These are phyloP conservation scores for Neoaliturus tenellus DNA, from an alignment of 2,888 invertebrate species.

Conservation along the genomic window DNA sequence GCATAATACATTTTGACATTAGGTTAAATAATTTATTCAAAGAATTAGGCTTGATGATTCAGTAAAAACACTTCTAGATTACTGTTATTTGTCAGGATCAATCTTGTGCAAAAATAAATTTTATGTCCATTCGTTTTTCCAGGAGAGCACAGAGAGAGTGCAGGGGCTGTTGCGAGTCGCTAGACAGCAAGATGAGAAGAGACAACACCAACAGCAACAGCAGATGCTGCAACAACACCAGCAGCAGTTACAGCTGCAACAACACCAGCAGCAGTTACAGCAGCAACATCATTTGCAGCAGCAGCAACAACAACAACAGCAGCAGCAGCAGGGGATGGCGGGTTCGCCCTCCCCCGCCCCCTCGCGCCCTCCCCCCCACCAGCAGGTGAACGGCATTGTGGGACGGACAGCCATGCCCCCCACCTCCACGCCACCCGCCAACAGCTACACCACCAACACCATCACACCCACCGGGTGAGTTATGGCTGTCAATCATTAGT, in stretches of 20 bases:
- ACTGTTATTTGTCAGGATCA: too few relatives aligned
- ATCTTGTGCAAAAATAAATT: too few relatives aligned
- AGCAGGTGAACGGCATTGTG: conserved; percentile 58
- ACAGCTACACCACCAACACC: background rate
- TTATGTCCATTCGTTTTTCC: background rate
- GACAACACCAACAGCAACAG: conserved; percentile 54
- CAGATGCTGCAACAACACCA: conserved; percentile 65
- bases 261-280: conserved; percentile 58
- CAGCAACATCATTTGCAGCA: conserved; percentile 66
- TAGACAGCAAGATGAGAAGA: conserved; percentile 66
- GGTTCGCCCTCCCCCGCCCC: conserved; percentile 48
- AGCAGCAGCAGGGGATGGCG: conserved; percentile 36
- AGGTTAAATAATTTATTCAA: too few relatives aligned
- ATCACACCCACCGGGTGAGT: background rate
- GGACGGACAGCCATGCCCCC: conserved; percentile 58
- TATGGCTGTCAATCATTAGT: too few relatives aligned
- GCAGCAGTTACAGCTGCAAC: conserved; percentile 60
- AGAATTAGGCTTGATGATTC: too few relatives aligned
- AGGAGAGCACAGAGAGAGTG: conserved; percentile 71
- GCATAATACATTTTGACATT: too few relatives aligned
- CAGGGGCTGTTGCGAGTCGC: conserved; percentile 75
- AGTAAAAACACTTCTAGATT: too few relatives aligned
- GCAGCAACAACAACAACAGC: conserved; percentile 62
- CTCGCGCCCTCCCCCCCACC: conserved; percentile 6
- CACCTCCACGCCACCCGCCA: background rate